Evolutionary conservation across 2,797 vertebrate genomes (phyloP).

Genomic region (Sebastes nivosus): DNA sequence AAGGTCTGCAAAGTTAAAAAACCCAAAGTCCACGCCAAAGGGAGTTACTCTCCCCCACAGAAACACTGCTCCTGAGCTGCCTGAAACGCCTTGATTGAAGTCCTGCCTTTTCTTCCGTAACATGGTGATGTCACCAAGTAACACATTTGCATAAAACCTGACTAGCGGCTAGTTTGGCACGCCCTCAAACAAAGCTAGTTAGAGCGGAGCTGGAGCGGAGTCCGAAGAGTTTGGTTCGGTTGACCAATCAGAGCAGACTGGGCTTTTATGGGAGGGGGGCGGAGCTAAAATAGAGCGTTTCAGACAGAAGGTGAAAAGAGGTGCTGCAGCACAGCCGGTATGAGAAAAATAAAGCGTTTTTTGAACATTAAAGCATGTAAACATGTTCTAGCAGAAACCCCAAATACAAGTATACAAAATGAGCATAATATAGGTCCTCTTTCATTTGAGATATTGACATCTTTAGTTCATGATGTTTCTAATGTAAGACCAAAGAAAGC

Average conservation of each 20-base stretch:
- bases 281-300: too few species aligned
- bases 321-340: background rate
- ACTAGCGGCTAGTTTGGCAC: rapidly evolving
- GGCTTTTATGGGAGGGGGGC: rapidly evolving
- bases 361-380: background rate
- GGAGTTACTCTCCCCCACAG: too few species aligned
- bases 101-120: too few species aligned
- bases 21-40: too few species aligned
- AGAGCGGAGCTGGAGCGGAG: too few species aligned
- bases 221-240: background rate
- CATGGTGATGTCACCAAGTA: too few species aligned
- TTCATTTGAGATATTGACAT: background rate
- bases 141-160: too few species aligned
- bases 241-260: background rate
- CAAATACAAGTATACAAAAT: background rate
- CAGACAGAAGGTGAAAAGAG: background rate
- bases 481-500: background rate
- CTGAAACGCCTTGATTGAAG: too few species aligned
- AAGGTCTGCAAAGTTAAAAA: too few species aligned
- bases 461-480: background rate
- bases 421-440: background rate
- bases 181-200: too few species aligned
- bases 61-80: too few species aligned
- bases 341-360: background rate
- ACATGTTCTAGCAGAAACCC: background rate